phyloP scores from a whole-genome alignment of 64 coral and sea anemone species.

The Pocillopora damicornis region DNA sequence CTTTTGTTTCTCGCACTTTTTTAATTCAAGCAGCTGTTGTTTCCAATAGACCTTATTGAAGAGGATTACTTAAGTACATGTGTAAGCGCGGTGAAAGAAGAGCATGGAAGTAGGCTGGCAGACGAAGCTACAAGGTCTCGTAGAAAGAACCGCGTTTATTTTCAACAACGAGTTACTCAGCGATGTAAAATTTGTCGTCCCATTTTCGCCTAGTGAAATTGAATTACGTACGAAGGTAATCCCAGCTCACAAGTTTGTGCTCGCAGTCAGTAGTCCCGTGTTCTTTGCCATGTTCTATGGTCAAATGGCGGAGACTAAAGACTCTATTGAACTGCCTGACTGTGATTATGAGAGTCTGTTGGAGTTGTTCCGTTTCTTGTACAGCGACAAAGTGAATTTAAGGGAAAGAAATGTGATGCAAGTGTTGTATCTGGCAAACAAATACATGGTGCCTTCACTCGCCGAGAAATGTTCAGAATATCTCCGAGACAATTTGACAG shows the following conservation, averaged over 20 bases:
- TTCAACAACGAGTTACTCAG: background rate
- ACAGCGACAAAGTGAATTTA: no score
- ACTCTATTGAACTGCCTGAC: no score
- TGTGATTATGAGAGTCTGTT: no score
- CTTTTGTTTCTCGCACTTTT: no score
- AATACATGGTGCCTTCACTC: conserved; percentile 17
- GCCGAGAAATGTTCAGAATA: conserved; percentile 5
- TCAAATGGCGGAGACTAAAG: no score
- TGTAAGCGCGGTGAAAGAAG: background rate
- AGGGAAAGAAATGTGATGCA: background rate
- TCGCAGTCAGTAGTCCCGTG: no score
- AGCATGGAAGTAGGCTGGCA: background rate
- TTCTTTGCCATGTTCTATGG: no score
- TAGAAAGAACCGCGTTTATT: background rate
- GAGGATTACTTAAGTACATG: background rate
- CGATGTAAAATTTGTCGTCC: background rate
- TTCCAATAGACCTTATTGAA: no score
- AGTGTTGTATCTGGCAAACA: conserved; percentile 15
- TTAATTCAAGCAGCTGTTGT: no score
- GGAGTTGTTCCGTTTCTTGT: no score
- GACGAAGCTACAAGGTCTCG: background rate
- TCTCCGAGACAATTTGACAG: background rate
- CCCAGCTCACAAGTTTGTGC: no score
- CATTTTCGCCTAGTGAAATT: background rate
- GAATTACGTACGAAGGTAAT: no score